Percentiles rank a stretch among this genome's conserved stretches.
Evolutionary conservation across 1,140 invertebrate genomes (phyloP).

Genomic region (Conus ventricosus): DNA sequence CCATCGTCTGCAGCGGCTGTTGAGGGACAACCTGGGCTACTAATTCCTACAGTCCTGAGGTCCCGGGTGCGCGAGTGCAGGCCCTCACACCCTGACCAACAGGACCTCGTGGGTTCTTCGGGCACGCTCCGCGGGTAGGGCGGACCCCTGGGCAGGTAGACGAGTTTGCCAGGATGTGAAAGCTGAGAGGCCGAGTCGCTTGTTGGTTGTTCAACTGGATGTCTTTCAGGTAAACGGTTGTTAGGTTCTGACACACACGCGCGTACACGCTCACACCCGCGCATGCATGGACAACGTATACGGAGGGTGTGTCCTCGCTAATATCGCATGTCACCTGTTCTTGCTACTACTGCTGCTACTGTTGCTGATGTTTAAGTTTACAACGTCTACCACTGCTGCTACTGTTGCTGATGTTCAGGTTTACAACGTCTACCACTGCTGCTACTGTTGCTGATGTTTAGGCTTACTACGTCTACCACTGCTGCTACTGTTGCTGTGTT

Average conservation of each 20-base stretch:
- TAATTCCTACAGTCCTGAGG: neutral
- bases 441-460: too few species aligned
- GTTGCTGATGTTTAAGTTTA: too few species aligned
- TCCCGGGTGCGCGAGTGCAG: neutral
- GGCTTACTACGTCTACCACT: too few species aligned
- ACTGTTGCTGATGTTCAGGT: too few species aligned
- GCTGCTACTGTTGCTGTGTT: too few species aligned
- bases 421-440: too few species aligned
- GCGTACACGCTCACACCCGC: too few species aligned
- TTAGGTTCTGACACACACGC: too few species aligned
- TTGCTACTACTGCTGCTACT: too few species aligned
- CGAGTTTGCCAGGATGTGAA: neutral
- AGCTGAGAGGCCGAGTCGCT: neutral
- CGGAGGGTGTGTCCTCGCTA: neutral
- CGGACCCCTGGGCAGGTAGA: neutral
- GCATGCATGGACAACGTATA: neutral
- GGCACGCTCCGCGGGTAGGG: neutral
- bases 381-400: too few species aligned
- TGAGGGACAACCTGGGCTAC: constrained; percentile 7
- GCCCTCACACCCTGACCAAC: neutral
- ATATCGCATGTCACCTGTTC: neutral
- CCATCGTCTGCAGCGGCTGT: neutral
- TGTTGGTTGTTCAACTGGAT: constrained; percentile 29
- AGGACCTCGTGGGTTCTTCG: neutral
- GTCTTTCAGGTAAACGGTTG: constrained; percentile 14